Conservation (phyloP, 2,888 invertebrate genomes). For the Drosophila colorata region DNA sequence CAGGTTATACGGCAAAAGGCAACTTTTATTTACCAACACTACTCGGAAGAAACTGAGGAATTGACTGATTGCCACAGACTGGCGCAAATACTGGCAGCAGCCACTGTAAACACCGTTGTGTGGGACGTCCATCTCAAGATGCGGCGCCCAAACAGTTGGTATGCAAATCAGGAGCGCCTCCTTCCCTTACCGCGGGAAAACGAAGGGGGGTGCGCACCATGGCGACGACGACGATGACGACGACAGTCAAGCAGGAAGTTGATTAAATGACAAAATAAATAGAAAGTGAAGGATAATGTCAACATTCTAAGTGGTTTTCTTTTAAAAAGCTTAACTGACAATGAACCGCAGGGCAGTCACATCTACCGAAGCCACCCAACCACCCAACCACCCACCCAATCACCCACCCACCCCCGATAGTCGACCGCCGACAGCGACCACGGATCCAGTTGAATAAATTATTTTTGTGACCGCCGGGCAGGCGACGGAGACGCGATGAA, state of each 20-base stretch:
- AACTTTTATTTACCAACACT: constrained; percentile 65
- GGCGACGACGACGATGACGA: constrained; percentile 27
- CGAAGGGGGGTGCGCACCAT: constrained; percentile 36
- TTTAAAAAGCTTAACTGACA: constrained; percentile 79
- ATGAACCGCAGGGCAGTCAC: constrained; percentile 79
- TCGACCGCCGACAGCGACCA: constrained; percentile 52
- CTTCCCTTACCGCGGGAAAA: no score
- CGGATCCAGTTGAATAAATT: constrained; percentile 79
- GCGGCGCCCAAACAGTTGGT: constrained; percentile 50
- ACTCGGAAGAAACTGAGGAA: constrained; percentile 11
- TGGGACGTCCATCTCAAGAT: constrained; percentile 68
- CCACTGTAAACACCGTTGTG: constrained; percentile 23
- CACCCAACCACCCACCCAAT: no score
- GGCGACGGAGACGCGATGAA: constrained; percentile 6
- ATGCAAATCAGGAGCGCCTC: constrained; percentile 67
- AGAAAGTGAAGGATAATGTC: constrained; percentile 80
- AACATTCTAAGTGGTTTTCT: constrained; percentile 83
- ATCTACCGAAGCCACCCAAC: neutral
- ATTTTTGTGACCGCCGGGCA: constrained; percentile 64
- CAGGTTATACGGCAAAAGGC: constrained; percentile 74
- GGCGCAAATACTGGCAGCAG: constrained; percentile 51
- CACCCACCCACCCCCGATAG: constrained; percentile 23
- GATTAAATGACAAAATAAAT: constrained; percentile 83
- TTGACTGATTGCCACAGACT: constrained; percentile 73
- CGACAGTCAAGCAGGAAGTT: constrained; percentile 70